Base-by-base conservation (phyloP, 2,113 vertebrate genomes). In the Zosterops lateralis region DNA sequence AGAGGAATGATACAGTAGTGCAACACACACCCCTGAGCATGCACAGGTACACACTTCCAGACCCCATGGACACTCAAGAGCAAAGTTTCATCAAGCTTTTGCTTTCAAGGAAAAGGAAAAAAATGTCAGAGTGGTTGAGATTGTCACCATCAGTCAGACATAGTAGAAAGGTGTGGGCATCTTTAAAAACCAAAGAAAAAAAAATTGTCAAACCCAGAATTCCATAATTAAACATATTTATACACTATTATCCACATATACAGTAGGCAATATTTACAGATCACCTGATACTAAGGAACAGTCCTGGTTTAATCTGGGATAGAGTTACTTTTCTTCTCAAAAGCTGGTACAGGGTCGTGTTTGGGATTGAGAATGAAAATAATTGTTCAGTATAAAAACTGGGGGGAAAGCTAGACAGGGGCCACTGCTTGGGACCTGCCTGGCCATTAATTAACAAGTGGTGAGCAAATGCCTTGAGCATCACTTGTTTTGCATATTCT, bases 11-110 rank as follows among this genome's bases (percentile, higher is more conserved):
- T 14, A 36, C 4, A 57, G 10, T 3, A 8, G 7, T 38, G 8
- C 34, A 66, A 17, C 7, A 38, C 14, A 12, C 26, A 45, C 6
- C 4, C 0, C 0, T 40, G 26, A 45, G 11, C 14, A 10, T 0
- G 17, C 4, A 40, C 34, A 48, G 51, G 18, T 13, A 45, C 20
- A 15, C 0, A 2, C 4, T 65, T 50, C 51, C 68, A 93, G 58
- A 50, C 7, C 14, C n/a, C 8, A 17, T 1, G 25, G 40, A 40
- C 32, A 22, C 5, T 42, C 4, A 1, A 1, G 3, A 6, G 28
- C 9, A 71, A 85, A 77, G 8, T 50, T 58, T 38, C 29, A 62
- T 53, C 10, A 56, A 53, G 38, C 5, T 36, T 89, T 44, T 77
- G 25, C n/a, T 70, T 73, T 74, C 47, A 58, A 24, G 14, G 8